phyloP scores from a whole-genome alignment of 1,140 invertebrate species.

The Stenopsyche tienmushanensis region DNA sequence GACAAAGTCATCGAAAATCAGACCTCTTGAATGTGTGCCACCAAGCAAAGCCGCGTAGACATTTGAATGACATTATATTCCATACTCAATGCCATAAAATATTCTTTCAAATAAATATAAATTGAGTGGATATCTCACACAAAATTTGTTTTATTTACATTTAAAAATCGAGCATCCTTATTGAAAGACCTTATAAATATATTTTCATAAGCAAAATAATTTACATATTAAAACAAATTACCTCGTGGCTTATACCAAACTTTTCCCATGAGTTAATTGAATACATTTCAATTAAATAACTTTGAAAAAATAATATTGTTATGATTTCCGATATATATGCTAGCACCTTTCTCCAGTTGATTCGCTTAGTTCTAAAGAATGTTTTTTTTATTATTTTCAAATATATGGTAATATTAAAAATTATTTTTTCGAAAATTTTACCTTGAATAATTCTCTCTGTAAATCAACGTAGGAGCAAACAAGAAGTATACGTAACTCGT shows the following conservation, averaged over 20 bases:
- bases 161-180: too few species aligned
- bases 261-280: slow-evolving; percentile 15
- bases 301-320: slow-evolving; percentile 73
- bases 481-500: slow-evolving; percentile 81
- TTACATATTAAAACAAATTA: slow-evolving; percentile 23
- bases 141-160: too few species aligned
- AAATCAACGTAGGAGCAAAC: slow-evolving; percentile 87
- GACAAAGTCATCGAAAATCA: too few species aligned
- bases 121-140: too few species aligned
- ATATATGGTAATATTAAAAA: slow-evolving; percentile 6
- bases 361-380: slow-evolving; percentile 57
- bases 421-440: slow-evolving; percentile 49
- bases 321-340: slow-evolving; percentile 72
- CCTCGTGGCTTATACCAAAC: slow-evolving; percentile 48
- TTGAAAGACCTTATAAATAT: too few species aligned
- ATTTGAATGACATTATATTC: too few species aligned
- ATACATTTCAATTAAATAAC: slow-evolving; percentile 77
- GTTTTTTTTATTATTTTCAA: not conserved
- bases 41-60: too few species aligned
- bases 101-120: too few species aligned
- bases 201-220: too few species aligned
- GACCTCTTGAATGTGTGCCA: too few species aligned
- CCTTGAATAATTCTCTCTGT: slow-evolving; percentile 83
- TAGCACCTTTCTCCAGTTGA: slow-evolving; percentile 73
- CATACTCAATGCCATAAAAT: too few species aligned